Evolutionary conservation across 2,888 invertebrate genomes (phyloP), one percentile per base, ranked within the genome.

Genomic region (Hemithea aestivaria): DNA sequence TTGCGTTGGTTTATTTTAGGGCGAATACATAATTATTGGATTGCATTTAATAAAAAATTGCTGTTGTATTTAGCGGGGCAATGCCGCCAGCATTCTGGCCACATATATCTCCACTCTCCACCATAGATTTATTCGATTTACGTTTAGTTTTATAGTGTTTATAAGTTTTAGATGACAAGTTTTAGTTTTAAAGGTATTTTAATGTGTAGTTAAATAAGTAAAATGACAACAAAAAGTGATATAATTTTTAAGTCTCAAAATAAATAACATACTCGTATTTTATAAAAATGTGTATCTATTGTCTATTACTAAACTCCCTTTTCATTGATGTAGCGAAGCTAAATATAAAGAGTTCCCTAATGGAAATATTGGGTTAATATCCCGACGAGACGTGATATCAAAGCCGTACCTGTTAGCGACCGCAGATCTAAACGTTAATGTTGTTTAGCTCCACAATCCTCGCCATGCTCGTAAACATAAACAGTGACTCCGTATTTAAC

Each of bases 401-500:
- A 52, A 49, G 43, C 34, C 36, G 12, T 31, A 49, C 45, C 45
- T 49, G 49, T 46, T 48, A 43, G 31, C 34, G 27, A 35, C 36
- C 36, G 29, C 40, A 37, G 31, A 26, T 9, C 25, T 25, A 23
- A 10, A 34, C 34, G 39, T 42, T 45, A 42, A 42, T 42, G 41
- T 37, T 40, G 44, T 48, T 43, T 39, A 35, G 31, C 27, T 36
- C 22, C 20, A 42, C 33, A 37, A 41, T 36, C 41, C 36, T 42
- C 26, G 25, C 43, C 45, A 48, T 51, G 57, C 64, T 55, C 62
- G 35, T 34, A 30, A 40, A 39, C 28, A 31, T 45, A 71, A 70
- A 66, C 49, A 49, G 55, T 62, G 60, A 62, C 61, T 64, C 53
- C 58, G 40, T 40, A 31, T 32, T 36, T 35, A 46, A 37, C 41